Evolutionary conservation across 2,888 invertebrate species (phyloP), one percentile per base, ranked within the genome.

Genomic region (Amblyjoppa proteus): DNA sequence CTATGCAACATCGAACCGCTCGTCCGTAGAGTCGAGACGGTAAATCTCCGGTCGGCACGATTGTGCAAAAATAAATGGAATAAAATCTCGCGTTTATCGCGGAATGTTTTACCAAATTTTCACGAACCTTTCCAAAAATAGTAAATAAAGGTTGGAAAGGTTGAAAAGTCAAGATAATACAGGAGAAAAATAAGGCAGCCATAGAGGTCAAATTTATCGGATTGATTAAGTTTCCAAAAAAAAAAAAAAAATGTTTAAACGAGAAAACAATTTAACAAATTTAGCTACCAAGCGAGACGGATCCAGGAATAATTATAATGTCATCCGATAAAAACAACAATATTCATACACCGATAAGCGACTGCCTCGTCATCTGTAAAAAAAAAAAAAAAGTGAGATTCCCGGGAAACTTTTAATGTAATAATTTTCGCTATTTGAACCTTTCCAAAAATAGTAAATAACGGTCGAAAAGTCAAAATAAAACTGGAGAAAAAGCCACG

Each of bases 11-110:
- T n/a, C 56, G 45, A 49, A 76, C 34, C 53, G 53, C 58, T 73
- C 77, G 61, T 77, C 49, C 61, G 38, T 31, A 66, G 53, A 68
- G 49, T 74, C 41, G 68, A 11, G 11, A 58, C 31, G 28, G 68
- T 81, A 77, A 84, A 84, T 84, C 53, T 49, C 51, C 6, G 20
- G 38, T 73, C 77, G 70, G 31, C 41, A 25, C 51, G 11, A 25
- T 11, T 7, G 49, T 64, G 64, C 41, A 45, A 74, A 75, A 83
- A 64, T 69, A 79, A 79, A 79, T 49, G 13, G 51, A n/a, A 45
- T 9, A 38, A 38, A 25, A 61, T 25, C 69, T 61, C 66, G 34
- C 68, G 9, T 20, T 20, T 49, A 53, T 68, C 28, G 66, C 45
- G 56, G 56, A 68, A 66, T 41, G 49, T 49, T 64, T 31, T 9